Percentiles rank a stretch among this genome's conserved stretches.
Conservation (phyloP, 2,797 vertebrate species). For the Emydoidea blandingii region DNA sequence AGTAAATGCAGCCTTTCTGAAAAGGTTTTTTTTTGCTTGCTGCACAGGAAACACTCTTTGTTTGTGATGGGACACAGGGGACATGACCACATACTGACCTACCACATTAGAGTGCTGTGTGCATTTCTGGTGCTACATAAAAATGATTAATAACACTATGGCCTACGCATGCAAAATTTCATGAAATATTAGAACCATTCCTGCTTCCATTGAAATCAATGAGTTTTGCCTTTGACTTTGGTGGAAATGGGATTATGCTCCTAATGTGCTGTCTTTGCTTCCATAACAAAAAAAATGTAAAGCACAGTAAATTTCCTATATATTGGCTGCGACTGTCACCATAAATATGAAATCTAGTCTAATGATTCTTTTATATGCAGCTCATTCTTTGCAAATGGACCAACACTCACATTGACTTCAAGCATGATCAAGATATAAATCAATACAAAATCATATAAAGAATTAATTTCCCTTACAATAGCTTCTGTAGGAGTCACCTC, state of each 20-base stretch:
- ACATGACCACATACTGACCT: slow-evolving; percentile 48
- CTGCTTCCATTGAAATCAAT: slow-evolving; percentile 18
- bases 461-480: background rate
- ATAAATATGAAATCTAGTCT: background rate
- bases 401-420: background rate
- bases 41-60: slow-evolving; percentile 21
- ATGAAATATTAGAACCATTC: background rate
- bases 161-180: background rate
- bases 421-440: background rate
- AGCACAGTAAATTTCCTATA: background rate
- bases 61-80: slow-evolving; percentile 51
- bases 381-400: background rate
- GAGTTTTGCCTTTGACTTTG: slow-evolving; percentile 11
- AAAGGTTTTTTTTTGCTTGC: slow-evolving; percentile 25
- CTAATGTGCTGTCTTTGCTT: background rate
- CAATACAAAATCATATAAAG: background rate
- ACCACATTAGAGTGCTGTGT: background rate
- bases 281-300: slow-evolving; percentile 1
- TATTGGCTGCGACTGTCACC: background rate
- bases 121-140: slow-evolving; percentile 17
- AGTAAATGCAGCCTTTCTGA: slow-evolving; percentile 28
- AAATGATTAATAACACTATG: background rate
- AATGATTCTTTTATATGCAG: background rate
- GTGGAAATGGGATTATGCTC: slow-evolving; percentile 6
- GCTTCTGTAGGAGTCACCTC: background rate